Percentiles rank a stretch among this genome's conserved stretches.
phyloP scores from a whole-genome alignment of 2,888 invertebrate genomes.

The Hirtodrosophila confusa region DNA sequence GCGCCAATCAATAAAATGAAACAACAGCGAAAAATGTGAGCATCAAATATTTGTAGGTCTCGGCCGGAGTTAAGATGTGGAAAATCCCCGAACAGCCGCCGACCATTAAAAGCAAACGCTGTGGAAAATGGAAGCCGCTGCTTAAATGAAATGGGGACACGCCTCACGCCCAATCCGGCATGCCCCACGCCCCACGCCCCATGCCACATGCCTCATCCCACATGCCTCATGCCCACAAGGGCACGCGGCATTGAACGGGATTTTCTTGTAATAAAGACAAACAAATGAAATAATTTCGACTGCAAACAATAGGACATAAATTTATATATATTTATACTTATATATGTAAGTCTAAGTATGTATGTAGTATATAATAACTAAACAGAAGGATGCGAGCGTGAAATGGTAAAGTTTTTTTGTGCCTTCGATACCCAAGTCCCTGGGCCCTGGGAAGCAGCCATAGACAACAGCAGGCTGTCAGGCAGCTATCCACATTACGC shows the following conservation, averaged over 20 bases:
- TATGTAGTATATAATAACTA: slow-evolving; percentile 31
- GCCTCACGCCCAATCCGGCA: slow-evolving; percentile 3
- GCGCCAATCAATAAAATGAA: slow-evolving; percentile 77
- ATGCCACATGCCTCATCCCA: background rate
- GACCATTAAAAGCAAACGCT: slow-evolving; percentile 77
- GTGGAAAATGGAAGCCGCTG: slow-evolving; percentile 63
- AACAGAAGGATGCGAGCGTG: slow-evolving; percentile 45
- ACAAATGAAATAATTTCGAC: slow-evolving; percentile 81
- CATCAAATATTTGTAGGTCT: slow-evolving; percentile 79
- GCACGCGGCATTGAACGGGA: slow-evolving; percentile 66
- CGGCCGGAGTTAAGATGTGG: slow-evolving; percentile 77
- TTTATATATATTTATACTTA: slow-evolving; percentile 67
- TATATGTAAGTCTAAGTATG: slow-evolving; percentile 10
- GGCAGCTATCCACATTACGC: slow-evolving; percentile 63
- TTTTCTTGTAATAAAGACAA: slow-evolving; percentile 77
- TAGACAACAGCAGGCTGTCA: slow-evolving; percentile 43
- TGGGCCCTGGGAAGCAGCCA: slow-evolving; percentile 4
- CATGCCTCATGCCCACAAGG: slow-evolving; percentile 4
- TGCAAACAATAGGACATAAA: slow-evolving; percentile 81
- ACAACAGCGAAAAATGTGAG: slow-evolving; percentile 61
- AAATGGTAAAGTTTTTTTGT: slow-evolving; percentile 35
- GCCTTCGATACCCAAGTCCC: slow-evolving; percentile 11
- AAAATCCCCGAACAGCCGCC: slow-evolving; percentile 69
- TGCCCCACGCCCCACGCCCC: background rate
- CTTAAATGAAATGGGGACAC: slow-evolving; percentile 41